Conservation (phyloP, 2,797 vertebrate species). For the Epinephelus awoara region DNA sequence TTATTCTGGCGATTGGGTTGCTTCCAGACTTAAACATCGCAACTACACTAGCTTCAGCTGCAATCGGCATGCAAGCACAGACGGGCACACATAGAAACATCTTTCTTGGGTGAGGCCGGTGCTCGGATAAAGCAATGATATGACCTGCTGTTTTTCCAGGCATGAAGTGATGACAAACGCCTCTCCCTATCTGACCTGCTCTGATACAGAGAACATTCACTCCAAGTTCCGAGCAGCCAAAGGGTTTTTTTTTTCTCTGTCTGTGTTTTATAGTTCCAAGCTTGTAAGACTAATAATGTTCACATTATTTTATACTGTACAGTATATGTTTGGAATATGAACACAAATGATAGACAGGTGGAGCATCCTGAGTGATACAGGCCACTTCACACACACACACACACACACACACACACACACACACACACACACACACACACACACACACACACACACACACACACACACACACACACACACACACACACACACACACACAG, state of each 20-base stretch:
- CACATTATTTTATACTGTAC: background rate
- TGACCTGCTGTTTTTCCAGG: constrained; percentile 33
- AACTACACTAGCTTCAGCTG: constrained; percentile 4
- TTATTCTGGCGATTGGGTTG: too few relatives aligned
- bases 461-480: background rate
- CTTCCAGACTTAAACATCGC: constrained; percentile 17
- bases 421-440: background rate
- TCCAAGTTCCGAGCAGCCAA: background rate
- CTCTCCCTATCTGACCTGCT: constrained; percentile 30
- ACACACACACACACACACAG: background rate
- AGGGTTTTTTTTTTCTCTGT: background rate
- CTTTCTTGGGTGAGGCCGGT: constrained; percentile 17
- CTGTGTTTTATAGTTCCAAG: background rate
- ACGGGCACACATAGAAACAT: constrained; percentile 6
- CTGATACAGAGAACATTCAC: background rate
- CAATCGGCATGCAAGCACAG: background rate
- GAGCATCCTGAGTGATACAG: constrained; percentile 11
- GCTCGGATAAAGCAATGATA: constrained; percentile 22
- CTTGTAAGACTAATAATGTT: background rate
- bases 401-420: background rate
- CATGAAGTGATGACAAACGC: constrained; percentile 37
- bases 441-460: background rate
- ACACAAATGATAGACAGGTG: background rate
- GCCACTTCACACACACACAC: background rate
- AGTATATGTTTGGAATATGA: background rate